Evolutionary conservation across 2,888 invertebrate species (phyloP).

Genomic region (Ypsolopha sequella): DNA sequence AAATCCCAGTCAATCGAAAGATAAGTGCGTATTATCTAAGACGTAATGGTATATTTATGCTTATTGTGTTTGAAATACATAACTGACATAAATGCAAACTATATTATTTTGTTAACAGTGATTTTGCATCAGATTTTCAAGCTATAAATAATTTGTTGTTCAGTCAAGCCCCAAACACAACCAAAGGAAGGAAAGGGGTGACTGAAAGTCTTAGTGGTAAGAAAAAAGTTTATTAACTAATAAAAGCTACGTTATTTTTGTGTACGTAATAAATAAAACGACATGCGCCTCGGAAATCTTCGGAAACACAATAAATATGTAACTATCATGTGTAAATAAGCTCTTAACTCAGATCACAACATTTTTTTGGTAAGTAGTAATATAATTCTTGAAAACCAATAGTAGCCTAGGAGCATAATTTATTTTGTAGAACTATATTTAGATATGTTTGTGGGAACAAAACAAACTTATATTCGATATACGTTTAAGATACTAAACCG

Average conservation of each 20-base stretch:
- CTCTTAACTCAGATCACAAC: too few species aligned
- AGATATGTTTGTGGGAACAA: too few species aligned
- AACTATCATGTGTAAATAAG: too few species aligned
- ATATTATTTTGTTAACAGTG: constrained; percentile 20
- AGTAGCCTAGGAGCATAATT: too few species aligned
- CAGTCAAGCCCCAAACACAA: constrained; percentile 26
- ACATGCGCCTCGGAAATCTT: too few species aligned
- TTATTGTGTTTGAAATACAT: not conserved
- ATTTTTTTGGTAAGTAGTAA: too few species aligned
- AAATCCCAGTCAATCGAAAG: not conserved
- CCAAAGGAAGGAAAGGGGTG: constrained; percentile 17
- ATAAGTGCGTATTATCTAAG: not conserved
- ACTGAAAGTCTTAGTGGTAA: constrained; percentile 22
- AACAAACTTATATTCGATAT: not conserved
- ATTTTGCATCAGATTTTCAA: constrained; percentile 26
- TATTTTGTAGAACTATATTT: too few species aligned
- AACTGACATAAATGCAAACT: not conserved
- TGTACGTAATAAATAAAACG: too few species aligned
- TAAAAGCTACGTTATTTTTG: too few species aligned
- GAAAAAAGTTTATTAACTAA: not conserved
- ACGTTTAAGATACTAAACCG: constrained; percentile 15
- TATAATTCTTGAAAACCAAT: too few species aligned
- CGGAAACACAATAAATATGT: too few species aligned
- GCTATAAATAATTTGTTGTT: constrained; percentile 40
- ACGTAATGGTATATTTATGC: not conserved